Evolutionary conservation across 2,888 invertebrate genomes (phyloP), one percentile per base, ranked within the genome.

Genomic region (Meteorus colon): DNA sequence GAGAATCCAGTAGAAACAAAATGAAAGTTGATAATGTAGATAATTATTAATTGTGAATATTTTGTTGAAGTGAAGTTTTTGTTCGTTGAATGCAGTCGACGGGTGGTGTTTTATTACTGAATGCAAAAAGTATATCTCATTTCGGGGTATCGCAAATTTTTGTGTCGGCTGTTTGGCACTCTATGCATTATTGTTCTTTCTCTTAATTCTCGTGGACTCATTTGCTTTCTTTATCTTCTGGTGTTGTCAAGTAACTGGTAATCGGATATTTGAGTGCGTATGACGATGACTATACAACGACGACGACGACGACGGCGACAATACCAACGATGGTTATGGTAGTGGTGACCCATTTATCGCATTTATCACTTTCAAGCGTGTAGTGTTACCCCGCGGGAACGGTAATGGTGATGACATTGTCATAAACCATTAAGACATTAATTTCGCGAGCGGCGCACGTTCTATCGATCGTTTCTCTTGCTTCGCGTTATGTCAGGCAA

Each of bases 271-370:
- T 75, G 70, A 72, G 75, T 34, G 74, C 55, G 60, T 74, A 62
- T 69, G 73, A 74, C 48, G 62, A 62, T 74, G 66, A 70, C 77
- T 48, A 48, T 72, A 74, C 82, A 83, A 67, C 31, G 65, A 78
- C 66, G 78, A 59, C 66, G 78, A 59, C 59, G 66, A 14, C 66
- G 78, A 59, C 72, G 73, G 66, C 59, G 66, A 14, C 45, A 16
- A 45, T 71, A 74, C 82, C 62, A 75, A 59, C 73, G 75, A 70
- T 66, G 71, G 68, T 60, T 69, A 70, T 68, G 60, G 70, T 74
- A 75, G 73, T 82, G 83, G 81, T 85, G 87, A 86, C 87, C 87
- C 84, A 86, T 87, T 87, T 87, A 85, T 85, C 86, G 83, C 80
- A 86, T 87, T 87, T 87, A 85, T 85, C 86, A 83, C 80, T 29